A percentile compares a stretch with the other conserved stretches of the same genome.
Conservation (phyloP, 2,888 invertebrate species). For the Eristalis tenax region DNA sequence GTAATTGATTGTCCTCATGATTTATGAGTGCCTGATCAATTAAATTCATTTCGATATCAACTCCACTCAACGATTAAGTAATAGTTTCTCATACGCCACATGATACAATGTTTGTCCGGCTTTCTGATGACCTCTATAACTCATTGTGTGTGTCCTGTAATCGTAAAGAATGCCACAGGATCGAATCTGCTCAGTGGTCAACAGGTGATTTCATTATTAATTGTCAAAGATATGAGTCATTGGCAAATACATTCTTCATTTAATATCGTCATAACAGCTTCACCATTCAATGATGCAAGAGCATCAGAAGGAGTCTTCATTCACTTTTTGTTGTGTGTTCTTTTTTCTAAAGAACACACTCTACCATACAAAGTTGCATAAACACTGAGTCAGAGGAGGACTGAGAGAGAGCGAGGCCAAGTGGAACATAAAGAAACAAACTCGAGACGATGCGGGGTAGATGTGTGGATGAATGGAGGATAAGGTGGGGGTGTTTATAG, state of each 20-base stretch:
- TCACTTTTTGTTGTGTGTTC: slow-evolving; percentile 31
- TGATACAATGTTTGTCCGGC: neutral
- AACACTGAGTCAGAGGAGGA: neutral
- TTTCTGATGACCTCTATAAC: neutral
- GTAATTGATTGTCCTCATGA: slow-evolving; percentile 62
- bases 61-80: slow-evolving; percentile 51
- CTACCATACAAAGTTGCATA: neutral
- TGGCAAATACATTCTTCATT: slow-evolving; percentile 65
- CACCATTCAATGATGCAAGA: slow-evolving; percentile 32
- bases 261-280: slow-evolving; percentile 25
- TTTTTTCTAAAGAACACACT: slow-evolving; percentile 21
- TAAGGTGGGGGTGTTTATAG: neutral
- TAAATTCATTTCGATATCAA: slow-evolving; percentile 15
- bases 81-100: neutral
- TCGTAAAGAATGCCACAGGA: slow-evolving; percentile 6
- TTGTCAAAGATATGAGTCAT: slow-evolving; percentile 69
- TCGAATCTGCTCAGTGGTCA: slow-evolving; percentile 21
- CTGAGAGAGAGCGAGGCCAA: neutral
- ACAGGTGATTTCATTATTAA: slow-evolving; percentile 71
- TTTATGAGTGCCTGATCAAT: slow-evolving; percentile 55
- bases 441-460: slow-evolving; percentile 13
- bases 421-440: slow-evolving; percentile 30
- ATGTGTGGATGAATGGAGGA: neutral
- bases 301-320: slow-evolving; percentile 48
- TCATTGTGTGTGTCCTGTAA: neutral